Conservation (phyloP, 2,113 vertebrate genomes). For the Salvelinus alpinus region DNA sequence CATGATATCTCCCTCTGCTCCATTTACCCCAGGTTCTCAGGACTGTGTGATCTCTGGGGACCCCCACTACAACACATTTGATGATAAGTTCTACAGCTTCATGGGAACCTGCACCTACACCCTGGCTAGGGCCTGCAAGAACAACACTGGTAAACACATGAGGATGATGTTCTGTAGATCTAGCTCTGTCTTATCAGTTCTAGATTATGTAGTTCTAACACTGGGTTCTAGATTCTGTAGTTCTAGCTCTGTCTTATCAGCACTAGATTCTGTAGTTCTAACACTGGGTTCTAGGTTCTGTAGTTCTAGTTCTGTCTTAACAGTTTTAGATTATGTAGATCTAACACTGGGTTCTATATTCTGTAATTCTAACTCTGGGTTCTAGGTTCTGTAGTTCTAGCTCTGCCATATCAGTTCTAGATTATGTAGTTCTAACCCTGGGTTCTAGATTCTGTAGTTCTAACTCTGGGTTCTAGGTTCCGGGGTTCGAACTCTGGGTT, state of each 20-base stretch:
- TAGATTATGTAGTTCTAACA: background rate
- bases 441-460: too few species aligned
- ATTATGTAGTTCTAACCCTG: too few species aligned
- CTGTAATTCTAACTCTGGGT: too few species aligned
- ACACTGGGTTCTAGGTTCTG: background rate
- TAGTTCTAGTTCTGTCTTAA: too few species aligned
- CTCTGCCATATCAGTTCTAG: too few species aligned
- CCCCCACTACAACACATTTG: slow-evolving; percentile 85
- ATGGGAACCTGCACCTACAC: slow-evolving; percentile 88
- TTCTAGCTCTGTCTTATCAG: background rate
- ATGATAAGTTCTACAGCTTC: slow-evolving; percentile 77
- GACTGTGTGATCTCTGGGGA: slow-evolving; percentile 83
- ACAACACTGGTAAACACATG: slow-evolving; percentile 60
- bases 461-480: too few species aligned
- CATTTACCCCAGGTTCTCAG: slow-evolving; percentile 59
- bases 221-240: background rate
- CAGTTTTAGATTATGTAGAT: too few species aligned
- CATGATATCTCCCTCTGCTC: too few species aligned
- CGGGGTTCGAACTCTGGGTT: too few species aligned
- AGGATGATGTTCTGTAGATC: background rate
- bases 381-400: background rate
- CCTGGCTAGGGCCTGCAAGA: slow-evolving; percentile 70
- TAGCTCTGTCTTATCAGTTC: background rate
- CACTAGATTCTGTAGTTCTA: too few species aligned
- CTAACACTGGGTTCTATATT: background rate